Evolutionary conservation across 2,113 vertebrate genomes (phyloP).

Genomic region (Siniperca knerii): DNA sequence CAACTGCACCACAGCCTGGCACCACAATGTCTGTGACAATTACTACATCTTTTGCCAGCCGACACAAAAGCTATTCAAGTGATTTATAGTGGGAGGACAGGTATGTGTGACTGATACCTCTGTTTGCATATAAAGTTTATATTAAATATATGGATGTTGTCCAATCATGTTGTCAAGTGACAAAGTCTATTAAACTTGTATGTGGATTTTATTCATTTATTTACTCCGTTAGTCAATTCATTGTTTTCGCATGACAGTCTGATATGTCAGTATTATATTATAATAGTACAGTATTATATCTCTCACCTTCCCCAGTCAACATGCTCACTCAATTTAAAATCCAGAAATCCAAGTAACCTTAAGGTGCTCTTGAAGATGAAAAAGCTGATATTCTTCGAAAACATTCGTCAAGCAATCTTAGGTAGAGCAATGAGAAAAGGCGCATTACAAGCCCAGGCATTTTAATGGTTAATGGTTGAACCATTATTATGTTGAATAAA

Average conservation of each 20-base stretch:
- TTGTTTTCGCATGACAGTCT: background rate
- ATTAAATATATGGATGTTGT: background rate
- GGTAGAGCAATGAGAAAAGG: background rate
- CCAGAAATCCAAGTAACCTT: background rate
- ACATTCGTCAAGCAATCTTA: background rate
- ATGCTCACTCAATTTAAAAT: background rate
- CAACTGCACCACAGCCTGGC: constrained; percentile 14
- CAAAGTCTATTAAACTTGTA: background rate
- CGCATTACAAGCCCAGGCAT: background rate
- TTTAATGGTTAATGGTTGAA: background rate
- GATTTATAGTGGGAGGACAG: background rate
- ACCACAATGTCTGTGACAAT: constrained; percentile 31
- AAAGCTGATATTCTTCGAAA: background rate
- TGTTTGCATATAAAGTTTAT: background rate
- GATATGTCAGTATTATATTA: no score
- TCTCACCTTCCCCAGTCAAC: background rate
- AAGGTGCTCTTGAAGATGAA: background rate
- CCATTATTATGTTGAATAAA: no score
- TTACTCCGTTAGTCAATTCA: background rate
- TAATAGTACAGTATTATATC: no score
- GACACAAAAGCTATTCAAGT: background rate
- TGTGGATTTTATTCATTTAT: background rate
- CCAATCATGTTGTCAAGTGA: background rate
- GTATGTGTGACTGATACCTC: background rate
- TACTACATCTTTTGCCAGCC: constrained; percentile 6